Conservation (phyloP, 2,888 invertebrate genomes). For the Ochropacha duplaris region DNA sequence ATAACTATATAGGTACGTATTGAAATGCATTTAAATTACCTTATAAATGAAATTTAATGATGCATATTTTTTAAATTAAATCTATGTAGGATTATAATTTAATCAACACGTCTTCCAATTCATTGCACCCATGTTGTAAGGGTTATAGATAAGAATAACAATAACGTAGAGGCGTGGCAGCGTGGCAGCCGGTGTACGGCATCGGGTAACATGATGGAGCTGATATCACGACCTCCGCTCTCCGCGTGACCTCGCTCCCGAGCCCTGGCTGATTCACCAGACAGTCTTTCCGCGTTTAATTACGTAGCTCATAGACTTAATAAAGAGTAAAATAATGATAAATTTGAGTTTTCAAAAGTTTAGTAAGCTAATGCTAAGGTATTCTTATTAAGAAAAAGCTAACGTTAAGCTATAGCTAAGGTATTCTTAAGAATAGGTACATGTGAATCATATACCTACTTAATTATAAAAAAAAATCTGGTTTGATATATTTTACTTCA, state of each 20-base stretch:
- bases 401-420: too few species aligned
- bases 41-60: background rate
- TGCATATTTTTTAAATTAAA: background rate
- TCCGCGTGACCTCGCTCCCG: slow-evolving; percentile 53
- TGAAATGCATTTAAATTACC: background rate
- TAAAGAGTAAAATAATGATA: too few species aligned
- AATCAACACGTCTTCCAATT: too few species aligned
- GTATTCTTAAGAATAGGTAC: too few species aligned
- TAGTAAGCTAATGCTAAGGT: too few species aligned
- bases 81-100: too few species aligned
- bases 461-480: too few species aligned
- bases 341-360: too few species aligned
- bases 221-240: slow-evolving; percentile 52
- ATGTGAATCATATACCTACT: too few species aligned
- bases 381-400: too few species aligned
- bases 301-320: background rate
- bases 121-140: slow-evolving; percentile 12
- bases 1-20: background rate
- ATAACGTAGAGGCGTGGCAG: slow-evolving; percentile 59
- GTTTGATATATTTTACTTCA: too few species aligned
- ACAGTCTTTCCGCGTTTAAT: slow-evolving; percentile 16
- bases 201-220: slow-evolving; percentile 41
- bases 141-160: slow-evolving; percentile 54
- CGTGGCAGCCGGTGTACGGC: slow-evolving; percentile 39
- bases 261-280: slow-evolving; percentile 44